phyloP scores from a whole-genome alignment of 1,140 invertebrate species.

The Ganaspis sp. region DNA sequence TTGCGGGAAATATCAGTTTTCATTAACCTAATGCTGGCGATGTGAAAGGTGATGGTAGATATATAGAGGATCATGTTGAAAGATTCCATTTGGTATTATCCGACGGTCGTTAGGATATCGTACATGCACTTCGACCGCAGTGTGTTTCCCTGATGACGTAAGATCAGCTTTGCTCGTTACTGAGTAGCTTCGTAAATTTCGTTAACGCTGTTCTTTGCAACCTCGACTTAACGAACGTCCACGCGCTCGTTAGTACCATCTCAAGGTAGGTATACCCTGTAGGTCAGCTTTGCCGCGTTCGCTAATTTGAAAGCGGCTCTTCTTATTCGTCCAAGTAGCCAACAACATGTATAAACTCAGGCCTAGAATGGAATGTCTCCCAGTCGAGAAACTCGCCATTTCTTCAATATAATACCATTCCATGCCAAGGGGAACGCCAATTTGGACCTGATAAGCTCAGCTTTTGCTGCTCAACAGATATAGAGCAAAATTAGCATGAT shows the following conservation, averaged over 20 bases:
- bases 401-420: too few relatives aligned
- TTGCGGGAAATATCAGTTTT: constrained; percentile 29
- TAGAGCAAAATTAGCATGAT: too few relatives aligned
- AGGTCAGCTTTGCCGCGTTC: constrained; percentile 49
- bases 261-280: constrained; percentile 45
- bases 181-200: constrained; percentile 65
- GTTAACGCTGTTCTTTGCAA: constrained; percentile 60
- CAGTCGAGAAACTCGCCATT: constrained; percentile 51
- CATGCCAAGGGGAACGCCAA: too few relatives aligned
- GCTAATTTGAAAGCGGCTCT: constrained; percentile 59
- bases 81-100: constrained; percentile 39
- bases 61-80: background rate
- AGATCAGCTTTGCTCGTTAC: constrained; percentile 62
- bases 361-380: background rate
- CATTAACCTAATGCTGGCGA: background rate
- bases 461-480: too few relatives aligned
- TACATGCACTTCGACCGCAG: constrained; percentile 45
- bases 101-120: constrained; percentile 42
- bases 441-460: too few relatives aligned
- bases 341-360: constrained; percentile 39
- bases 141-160: constrained; percentile 53
- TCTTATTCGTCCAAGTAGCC: constrained; percentile 55
- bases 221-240: constrained; percentile 64
- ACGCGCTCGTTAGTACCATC: constrained; percentile 64
- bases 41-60: background rate